Conservation (phyloP, 1,140 invertebrate species). For the Drosophila albomicans region DNA sequence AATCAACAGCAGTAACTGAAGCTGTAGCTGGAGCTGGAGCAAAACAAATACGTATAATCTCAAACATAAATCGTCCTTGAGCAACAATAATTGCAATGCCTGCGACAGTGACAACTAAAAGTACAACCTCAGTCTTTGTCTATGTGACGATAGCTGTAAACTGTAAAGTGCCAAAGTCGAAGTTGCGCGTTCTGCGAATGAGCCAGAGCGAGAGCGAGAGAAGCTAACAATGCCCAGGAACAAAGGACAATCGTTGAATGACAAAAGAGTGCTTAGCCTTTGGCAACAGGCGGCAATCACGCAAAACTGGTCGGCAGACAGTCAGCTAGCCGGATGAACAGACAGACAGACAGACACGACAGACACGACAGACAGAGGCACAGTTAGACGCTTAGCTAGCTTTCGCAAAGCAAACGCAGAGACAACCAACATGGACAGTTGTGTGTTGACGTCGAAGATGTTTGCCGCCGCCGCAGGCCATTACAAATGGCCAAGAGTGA, state of each 20-base stretch:
- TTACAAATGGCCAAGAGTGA: conserved; percentile 17
- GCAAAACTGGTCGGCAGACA: conserved; percentile 48
- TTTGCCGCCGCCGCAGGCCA: conserved; percentile 7
- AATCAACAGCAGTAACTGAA: conserved; percentile 18
- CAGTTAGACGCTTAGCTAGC: conserved; percentile 10
- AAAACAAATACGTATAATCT: conserved; percentile 72
- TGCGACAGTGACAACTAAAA: conserved; percentile 39
- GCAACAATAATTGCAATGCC: conserved; percentile 65
- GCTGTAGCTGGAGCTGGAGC: conserved; percentile 10
- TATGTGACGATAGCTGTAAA: background rate
- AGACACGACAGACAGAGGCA: background rate
- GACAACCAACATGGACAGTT: conserved; percentile 41
- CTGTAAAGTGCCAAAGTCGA: conserved; percentile 12
- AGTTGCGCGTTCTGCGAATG: background rate
- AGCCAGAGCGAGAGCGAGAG: background rate
- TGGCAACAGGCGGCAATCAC: conserved; percentile 80
- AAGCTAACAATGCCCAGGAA: conserved; percentile 68
- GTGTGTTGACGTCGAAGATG: conserved; percentile 27
- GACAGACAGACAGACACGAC: conserved; percentile 20
- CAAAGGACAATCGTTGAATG: conserved; percentile 80
- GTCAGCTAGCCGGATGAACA: background rate
- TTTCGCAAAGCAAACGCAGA: conserved; percentile 7
- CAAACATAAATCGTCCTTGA: conserved; percentile 63
- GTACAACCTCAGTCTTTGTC: conserved; percentile 19
- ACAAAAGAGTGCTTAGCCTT: conserved; percentile 81